These are phyloP conservation scores for Aldrovandia affinis DNA, from an alignment of 2,797 vertebrate species.

Conservation along the genomic window DNA sequence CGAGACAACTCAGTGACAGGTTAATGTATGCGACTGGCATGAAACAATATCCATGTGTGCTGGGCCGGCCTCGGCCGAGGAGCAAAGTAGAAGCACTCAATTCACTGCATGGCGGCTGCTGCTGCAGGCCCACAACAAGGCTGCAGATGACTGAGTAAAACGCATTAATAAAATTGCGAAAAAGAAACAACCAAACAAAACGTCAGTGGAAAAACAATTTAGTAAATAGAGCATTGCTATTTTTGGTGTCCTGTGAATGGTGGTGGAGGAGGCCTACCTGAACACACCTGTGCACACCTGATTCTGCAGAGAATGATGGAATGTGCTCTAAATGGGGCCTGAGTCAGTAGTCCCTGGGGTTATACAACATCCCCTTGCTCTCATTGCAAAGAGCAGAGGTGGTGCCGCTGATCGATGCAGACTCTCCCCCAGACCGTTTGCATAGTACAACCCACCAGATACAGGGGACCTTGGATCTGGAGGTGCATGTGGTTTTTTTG, in stretches of 20 bases:
- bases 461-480: background rate
- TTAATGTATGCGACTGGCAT: constrained; percentile 79
- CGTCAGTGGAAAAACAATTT: background rate
- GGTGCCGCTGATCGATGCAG: background rate
- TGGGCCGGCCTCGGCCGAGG: constrained; percentile 14
- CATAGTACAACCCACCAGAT: background rate
- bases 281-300: background rate
- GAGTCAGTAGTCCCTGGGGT: background rate
- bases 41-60: constrained; percentile 72
- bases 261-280: background rate
- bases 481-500: background rate
- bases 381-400: background rate
- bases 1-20: constrained; percentile 70
- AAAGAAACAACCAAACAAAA: background rate
- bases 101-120: background rate
- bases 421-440: background rate
- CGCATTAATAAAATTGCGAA: background rate
- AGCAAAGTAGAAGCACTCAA: background rate
- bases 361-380: background rate
- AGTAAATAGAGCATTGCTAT: background rate
- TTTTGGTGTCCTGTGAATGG: background rate
- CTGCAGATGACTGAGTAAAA: background rate
- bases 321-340: background rate
- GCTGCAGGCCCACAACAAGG: background rate
- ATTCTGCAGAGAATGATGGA: background rate